Evolutionary conservation across 2,888 invertebrate genomes (phyloP), one percentile per base, ranked within the genome.

Genomic region (Stenotaenia linearis): DNA sequence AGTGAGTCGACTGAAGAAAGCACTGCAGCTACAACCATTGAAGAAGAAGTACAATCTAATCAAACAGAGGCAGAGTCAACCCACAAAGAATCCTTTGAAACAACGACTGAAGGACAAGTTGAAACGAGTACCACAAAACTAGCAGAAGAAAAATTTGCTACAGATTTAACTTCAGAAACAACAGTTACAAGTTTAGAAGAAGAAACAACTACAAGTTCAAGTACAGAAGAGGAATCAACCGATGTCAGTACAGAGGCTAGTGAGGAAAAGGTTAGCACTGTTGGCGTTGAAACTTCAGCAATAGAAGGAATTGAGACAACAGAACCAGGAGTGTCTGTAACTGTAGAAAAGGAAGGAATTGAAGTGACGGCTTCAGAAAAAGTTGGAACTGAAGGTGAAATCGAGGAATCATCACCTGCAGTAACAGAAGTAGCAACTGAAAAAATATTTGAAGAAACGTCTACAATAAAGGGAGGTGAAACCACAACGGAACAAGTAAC

Each of bases 381-480:
- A 56, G 81, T 80, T 79, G 77, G n/a, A n/a, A n/a, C n/a, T n/a
- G n/a, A n/a, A n/a, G n/a, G n/a, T n/a, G n/a, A n/a, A n/a, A n/a
- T 69, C 50, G 76, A 74, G 23, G 76, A 76, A 77, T 78, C 82
- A 15, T 81, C 82, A 75, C 84, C 18, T 61, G 21, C 28, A 15
- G 30, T 32, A 28, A 30, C 35, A 15, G 77, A 21, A 50, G 30
- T 18, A 10, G 69, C 12, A 25, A 69, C 28, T 12, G 82, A 80
- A 80, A 80, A 77, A 75, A 78, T 81, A 15, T 81, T 82, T n/a
- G 45, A 78, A 5, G 30, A 6, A 78, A 82, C 32, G 32, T 37
- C 12, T n/a, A n/a, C n/a, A n/a, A n/a, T n/a, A n/a, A n/a, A n/a
- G n/a, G 80, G 77, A 80, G 50, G 56, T 50, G 77, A 75, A 9